Evolutionary conservation across 2,113 vertebrate species (phyloP).

Genomic region (Labeo catla): DNA sequence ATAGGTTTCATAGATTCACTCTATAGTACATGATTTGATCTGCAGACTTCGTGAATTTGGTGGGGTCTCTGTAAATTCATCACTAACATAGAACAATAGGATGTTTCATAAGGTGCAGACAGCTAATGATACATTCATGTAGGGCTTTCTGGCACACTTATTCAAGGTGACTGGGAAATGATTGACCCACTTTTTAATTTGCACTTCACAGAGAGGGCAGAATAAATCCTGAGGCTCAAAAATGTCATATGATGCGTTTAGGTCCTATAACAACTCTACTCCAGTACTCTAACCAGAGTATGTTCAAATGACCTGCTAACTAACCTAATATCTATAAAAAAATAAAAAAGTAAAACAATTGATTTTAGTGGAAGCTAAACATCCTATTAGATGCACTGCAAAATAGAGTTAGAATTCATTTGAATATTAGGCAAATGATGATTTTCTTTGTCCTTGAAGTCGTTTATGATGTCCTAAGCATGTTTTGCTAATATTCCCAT

Average conservation of each 20-base stretch:
- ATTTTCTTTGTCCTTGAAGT: background rate
- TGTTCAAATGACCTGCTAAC: background rate
- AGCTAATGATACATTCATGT: background rate
- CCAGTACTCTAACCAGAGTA: background rate
- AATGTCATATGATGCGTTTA: background rate
- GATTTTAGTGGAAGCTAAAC: background rate
- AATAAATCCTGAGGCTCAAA: background rate
- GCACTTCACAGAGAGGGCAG: background rate
- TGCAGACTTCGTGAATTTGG: background rate
- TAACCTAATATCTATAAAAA: background rate
- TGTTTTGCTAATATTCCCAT: background rate
- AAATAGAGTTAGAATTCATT: background rate
- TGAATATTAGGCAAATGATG: background rate
- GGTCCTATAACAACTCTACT: background rate
- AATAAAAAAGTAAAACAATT: background rate
- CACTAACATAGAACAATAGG: background rate
- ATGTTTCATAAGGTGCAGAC: background rate
- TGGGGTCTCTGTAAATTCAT: background rate
- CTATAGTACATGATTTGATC: background rate
- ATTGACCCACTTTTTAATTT: slow-evolving; percentile 31
- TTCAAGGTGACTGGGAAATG: slow-evolving; percentile 31
- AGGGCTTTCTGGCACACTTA: slow-evolving; percentile 24
- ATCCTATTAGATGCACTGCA: background rate
- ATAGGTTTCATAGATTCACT: background rate
- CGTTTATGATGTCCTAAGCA: background rate